phyloP scores from a whole-genome alignment of 2,797 vertebrate genomes.

The Bradypodion pumilum region DNA sequence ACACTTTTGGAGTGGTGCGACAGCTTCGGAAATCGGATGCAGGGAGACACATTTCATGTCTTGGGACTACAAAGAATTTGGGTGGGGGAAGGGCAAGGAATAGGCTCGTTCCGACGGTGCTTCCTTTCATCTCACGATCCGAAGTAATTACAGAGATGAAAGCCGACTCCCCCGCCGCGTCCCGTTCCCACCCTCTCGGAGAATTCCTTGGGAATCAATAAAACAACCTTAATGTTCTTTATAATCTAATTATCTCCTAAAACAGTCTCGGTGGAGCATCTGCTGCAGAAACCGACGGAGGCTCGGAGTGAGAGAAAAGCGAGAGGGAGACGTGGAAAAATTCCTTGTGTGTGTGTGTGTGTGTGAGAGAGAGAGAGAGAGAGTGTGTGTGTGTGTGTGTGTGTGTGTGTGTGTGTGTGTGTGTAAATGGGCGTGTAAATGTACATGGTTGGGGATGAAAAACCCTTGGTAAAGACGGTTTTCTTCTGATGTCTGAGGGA shows the following conservation, averaged over 20 bases:
- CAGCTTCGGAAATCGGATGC: too few relatives aligned
- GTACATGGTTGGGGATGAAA: too few relatives aligned
- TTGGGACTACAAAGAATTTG: not conserved
- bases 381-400: too few relatives aligned
- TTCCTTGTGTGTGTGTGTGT: too few relatives aligned
- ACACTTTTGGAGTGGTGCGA: not conserved
- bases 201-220: conserved; percentile 53
- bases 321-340: too few relatives aligned
- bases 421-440: too few relatives aligned
- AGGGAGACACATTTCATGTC: not conserved
- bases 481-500: not conserved
- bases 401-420: too few relatives aligned
- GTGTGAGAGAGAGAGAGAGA: too few relatives aligned
- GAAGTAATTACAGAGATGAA: conserved; percentile 42
- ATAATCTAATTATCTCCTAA: conserved; percentile 30
- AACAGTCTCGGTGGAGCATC: conserved; percentile 14
- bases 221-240: conserved; percentile 30
- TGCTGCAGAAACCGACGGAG: not conserved
- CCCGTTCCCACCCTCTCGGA: conserved; percentile 15
- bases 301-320: not conserved
- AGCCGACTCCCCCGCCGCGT: not conserved
- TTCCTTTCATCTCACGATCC: conserved; percentile 59
- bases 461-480: too few relatives aligned
- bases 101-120: conserved; percentile 36
- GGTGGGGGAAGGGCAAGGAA: not conserved